These are phyloP conservation scores for Palloptera scutellata DNA, from an alignment of 2,888 invertebrate species.

Conservation along the genomic window DNA sequence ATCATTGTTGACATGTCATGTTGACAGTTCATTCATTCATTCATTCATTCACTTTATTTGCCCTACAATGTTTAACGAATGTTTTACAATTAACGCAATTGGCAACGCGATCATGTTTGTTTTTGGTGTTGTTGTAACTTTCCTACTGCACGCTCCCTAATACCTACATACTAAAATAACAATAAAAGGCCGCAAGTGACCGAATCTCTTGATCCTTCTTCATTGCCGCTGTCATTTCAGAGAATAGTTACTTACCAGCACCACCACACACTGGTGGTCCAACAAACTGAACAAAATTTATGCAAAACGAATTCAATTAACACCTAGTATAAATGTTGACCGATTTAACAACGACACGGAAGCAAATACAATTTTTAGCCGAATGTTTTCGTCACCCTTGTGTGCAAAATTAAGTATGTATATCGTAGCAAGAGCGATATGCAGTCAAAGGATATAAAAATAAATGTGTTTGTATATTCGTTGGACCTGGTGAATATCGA, in stretches of 20 bases:
- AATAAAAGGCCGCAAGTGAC: too few species aligned
- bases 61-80: too few species aligned
- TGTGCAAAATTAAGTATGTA: conserved; percentile 25
- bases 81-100: too few species aligned
- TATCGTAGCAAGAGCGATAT: too few species aligned
- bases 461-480: background rate
- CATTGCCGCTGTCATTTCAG: too few species aligned
- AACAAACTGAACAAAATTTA: conserved; percentile 50
- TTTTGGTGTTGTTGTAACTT: too few species aligned
- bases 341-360: conserved; percentile 21
- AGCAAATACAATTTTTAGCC: conserved; percentile 19
- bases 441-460: background rate
- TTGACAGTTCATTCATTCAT: conserved; percentile 55
- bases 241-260: too few species aligned
- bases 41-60: conserved; percentile 15
- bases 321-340: conserved; percentile 52
- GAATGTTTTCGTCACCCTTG: conserved; percentile 45
- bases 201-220: too few species aligned
- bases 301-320: conserved; percentile 65
- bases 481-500: too few species aligned
- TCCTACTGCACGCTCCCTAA: too few species aligned
- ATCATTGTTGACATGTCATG: conserved; percentile 61
- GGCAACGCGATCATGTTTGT: too few species aligned
- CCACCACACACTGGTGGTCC: background rate
- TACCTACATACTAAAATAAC: too few species aligned